phyloP scores from a whole-genome alignment of 37 sponge, comb jelly and placozoan species.

The Ianthella basta region DNA sequence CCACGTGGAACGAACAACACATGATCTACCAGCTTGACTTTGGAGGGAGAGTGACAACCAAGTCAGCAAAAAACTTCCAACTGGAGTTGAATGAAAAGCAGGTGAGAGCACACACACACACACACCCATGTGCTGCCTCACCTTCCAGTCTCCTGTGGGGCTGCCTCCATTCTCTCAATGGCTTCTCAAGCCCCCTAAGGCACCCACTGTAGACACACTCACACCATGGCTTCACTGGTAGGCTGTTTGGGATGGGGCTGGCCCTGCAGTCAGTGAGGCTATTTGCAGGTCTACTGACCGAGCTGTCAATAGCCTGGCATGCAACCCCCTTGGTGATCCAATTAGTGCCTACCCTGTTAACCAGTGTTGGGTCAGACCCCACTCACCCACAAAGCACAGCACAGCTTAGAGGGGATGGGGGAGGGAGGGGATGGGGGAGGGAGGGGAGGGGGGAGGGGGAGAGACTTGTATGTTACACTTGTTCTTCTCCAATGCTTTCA shows the following conservation, averaged over 20 bases:
- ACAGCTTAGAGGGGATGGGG: too few relatives aligned
- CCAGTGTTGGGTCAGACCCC: not conserved
- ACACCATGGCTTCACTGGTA: not conserved
- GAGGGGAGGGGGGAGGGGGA: not conserved
- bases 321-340: not conserved
- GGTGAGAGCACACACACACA: slow-evolving; percentile 37
- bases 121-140: not conserved
- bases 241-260: too few relatives aligned
- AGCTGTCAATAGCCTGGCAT: too few relatives aligned
- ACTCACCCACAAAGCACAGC: too few relatives aligned
- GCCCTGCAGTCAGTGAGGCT: too few relatives aligned
- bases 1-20: slow-evolving; percentile 93
- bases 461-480: not conserved
- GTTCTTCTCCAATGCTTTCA: not conserved
- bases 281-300: too few relatives aligned
- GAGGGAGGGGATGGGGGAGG: not conserved
- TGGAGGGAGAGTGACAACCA: slow-evolving; percentile 90
- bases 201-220: not conserved
- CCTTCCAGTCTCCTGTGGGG: not conserved
- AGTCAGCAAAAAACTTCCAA: slow-evolving; percentile 96
- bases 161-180: not conserved
- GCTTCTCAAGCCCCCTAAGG: not conserved
- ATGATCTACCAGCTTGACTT: slow-evolving; percentile 96
- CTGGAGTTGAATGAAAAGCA: slow-evolving; percentile 79
- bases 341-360: slow-evolving; percentile 2